Evolutionary conservation across 2,888 invertebrate species (phyloP).

Genomic region (Ecliptopera silaceata): DNA sequence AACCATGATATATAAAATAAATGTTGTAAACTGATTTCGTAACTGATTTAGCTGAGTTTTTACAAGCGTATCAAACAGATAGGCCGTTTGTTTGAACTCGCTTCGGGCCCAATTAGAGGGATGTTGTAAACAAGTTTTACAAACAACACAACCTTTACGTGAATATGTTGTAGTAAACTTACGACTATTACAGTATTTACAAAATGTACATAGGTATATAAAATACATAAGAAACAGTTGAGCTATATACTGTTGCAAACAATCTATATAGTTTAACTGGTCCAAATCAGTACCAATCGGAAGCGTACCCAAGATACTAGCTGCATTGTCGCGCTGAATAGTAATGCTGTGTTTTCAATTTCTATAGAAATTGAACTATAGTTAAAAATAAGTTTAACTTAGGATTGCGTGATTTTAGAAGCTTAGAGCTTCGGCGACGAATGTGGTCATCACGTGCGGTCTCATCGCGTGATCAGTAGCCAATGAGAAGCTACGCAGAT

Average conservation of each 20-base stretch:
- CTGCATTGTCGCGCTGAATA: too few species aligned
- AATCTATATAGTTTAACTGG: too few species aligned
- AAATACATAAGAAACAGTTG: too few species aligned
- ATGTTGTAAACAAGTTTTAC: conserved; percentile 8
- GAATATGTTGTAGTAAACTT: too few species aligned
- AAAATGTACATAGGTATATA: too few species aligned
- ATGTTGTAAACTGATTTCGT: conserved; percentile 10
- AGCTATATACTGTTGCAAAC: too few species aligned
- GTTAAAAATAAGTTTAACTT: background rate
- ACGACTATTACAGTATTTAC: too few species aligned
- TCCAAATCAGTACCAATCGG: too few species aligned
- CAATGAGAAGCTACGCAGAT: conserved; percentile 32
- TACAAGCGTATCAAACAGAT: conserved; percentile 21
- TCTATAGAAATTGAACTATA: too few species aligned
- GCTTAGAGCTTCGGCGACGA: background rate
- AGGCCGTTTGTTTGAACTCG: conserved; percentile 4
- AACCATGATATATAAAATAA: conserved; percentile 5
- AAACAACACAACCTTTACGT: conserved; percentile 8
- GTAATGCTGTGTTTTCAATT: too few species aligned
- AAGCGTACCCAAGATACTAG: too few species aligned
- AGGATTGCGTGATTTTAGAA: background rate
- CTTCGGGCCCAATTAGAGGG: conserved; percentile 17
- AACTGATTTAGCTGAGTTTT: conserved; percentile 23
- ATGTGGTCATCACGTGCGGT: background rate
- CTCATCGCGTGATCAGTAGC: conserved; percentile 28